Conservation (phyloP, 2,797 vertebrate genomes). For the Holocentrus rufus region DNA sequence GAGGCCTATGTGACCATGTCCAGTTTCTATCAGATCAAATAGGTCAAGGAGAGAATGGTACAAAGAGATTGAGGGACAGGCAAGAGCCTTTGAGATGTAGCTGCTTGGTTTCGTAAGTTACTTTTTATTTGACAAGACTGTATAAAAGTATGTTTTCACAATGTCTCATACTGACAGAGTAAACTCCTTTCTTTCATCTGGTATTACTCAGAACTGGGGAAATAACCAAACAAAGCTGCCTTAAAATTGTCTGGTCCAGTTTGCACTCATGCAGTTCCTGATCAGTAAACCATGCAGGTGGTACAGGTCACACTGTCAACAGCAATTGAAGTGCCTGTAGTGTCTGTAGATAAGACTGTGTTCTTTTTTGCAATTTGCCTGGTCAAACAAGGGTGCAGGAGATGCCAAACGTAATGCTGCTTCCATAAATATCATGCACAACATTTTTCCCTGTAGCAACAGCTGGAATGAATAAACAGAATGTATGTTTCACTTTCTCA, state of each 20-base stretch:
- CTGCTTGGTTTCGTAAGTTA: conserved; percentile 1
- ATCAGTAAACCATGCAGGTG: no score
- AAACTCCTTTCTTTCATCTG: neutral
- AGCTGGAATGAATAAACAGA: conserved; percentile 9
- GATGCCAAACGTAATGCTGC: conserved; percentile 47
- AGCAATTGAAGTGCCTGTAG: no score
- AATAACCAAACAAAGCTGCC: no score
- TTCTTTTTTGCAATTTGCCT: neutral
- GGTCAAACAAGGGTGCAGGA: conserved; percentile 7
- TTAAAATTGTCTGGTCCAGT: no score
- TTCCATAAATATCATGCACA: conserved; percentile 35
- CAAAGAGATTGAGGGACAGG: neutral
- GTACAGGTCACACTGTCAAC: no score
- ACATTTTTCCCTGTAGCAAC: conserved; percentile 23
- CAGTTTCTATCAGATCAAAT: conserved; percentile 79
- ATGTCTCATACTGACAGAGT: neutral
- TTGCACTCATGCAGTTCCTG: no score
- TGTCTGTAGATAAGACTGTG: neutral
- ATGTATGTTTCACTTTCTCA: conserved; percentile 28
- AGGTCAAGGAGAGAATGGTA: conserved; percentile 25
- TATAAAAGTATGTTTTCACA: no score
- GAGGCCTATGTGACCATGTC: conserved; percentile 85
- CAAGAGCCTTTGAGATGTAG: neutral
- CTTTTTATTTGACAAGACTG: neutral
- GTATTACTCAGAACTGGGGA: no score